Evolutionary conservation across 2,888 invertebrate genomes (phyloP).

Genomic region (Neocrepidodera transversa): DNA sequence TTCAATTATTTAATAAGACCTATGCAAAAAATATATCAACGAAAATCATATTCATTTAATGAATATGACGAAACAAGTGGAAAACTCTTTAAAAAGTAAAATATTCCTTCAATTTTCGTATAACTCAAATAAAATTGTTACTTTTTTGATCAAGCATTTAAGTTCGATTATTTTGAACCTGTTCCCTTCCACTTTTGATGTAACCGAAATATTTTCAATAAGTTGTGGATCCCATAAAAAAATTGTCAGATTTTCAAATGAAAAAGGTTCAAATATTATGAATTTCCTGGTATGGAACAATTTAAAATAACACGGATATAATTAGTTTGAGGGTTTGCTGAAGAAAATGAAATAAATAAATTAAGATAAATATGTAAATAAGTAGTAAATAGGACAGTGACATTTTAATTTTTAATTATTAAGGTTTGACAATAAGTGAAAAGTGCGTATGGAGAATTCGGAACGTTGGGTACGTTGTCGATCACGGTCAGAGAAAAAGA

Average conservation of each 20-base stretch:
- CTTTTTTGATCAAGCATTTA: conserved; percentile 53
- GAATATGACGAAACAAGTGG: conserved; percentile 47
- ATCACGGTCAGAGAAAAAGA: too few species aligned
- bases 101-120: background rate
- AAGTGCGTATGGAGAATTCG: too few species aligned
- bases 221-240: conserved; percentile 28
- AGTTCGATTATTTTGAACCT: conserved; percentile 41
- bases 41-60: conserved; percentile 53
- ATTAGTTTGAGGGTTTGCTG: too few species aligned
- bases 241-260: conserved; percentile 32
- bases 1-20: too few species aligned
- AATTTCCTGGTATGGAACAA: conserved; percentile 39
- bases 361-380: too few species aligned
- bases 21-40: conserved; percentile 53
- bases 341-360: too few species aligned
- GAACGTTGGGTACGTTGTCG: too few species aligned
- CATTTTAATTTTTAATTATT: too few species aligned
- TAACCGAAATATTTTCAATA: conserved; percentile 34
- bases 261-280: conserved; percentile 31
- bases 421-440: too few species aligned
- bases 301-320: too few species aligned
- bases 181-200: conserved; percentile 25
- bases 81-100: conserved; percentile 53
- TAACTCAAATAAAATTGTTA: background rate
- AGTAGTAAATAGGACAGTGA: too few species aligned